Conservation (phyloP, 1,140 invertebrate species). For the Caenorhabditis latens region DNA sequence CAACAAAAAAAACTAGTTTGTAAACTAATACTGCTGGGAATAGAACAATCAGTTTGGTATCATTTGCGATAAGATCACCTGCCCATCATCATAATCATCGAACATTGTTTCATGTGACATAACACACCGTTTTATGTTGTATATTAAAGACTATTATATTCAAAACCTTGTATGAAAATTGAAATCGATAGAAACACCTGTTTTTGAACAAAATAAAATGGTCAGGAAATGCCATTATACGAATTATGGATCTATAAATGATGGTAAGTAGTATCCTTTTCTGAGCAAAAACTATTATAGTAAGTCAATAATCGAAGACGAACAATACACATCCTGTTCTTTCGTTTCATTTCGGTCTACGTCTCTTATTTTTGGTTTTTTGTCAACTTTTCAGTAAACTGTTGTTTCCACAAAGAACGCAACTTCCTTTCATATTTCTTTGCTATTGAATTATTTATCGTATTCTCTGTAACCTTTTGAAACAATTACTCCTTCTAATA, state of each 20-base stretch:
- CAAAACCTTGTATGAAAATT: no score
- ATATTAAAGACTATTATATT: not conserved
- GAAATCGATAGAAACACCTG: not conserved
- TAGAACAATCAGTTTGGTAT: constrained; percentile 37
- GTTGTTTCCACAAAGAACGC: no score
- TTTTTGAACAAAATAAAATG: not conserved
- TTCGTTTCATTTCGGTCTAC: not conserved
- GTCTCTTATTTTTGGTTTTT: not conserved
- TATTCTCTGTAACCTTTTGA: no score
- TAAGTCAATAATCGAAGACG: not conserved
- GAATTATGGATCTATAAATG: constrained; percentile 23
- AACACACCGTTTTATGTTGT: no score
- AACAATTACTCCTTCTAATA: no score
- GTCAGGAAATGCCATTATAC: constrained; percentile 17
- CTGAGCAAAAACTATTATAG: not conserved
- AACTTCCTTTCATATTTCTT: no score
- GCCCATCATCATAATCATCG: constrained; percentile 43
- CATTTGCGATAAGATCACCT: constrained; percentile 29
- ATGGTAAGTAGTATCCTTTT: not conserved
- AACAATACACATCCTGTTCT: not conserved
- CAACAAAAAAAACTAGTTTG: not conserved
- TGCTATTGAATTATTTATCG: no score
- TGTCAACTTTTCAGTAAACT: not conserved
- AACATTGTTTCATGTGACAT: constrained; percentile 35
- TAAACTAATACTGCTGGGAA: constrained; percentile 2